Evolutionary conservation across 2,888 invertebrate species (phyloP), one percentile per base, ranked within the genome.

Genomic region (Chirona hameri): DNA sequence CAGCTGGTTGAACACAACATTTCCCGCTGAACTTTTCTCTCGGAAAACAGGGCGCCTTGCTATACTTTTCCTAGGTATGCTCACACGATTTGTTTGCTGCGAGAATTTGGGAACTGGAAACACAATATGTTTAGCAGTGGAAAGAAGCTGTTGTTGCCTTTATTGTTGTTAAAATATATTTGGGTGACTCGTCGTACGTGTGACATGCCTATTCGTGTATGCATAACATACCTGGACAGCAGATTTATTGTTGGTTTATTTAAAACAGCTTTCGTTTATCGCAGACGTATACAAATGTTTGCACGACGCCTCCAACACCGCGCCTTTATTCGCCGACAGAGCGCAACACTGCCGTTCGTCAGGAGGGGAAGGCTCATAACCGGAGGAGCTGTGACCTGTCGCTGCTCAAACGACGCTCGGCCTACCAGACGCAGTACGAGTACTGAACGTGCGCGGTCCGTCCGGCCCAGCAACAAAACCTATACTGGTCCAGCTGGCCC

Each of bases 381-480:
- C 76, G 76, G 76, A 31, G 31, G 39, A 76, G 72, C 72, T 76
- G 72, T 9, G 72, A 76, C 72, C 76, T 76, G 2, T 76, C 76
- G 18, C 76, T 76, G 18, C 39, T 76, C 4, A 76, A 76, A 29
- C 76, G 76, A 5, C 76, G 76, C 39, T 76, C 76, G 3, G 76
- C 76, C 39, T 76, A 76, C 39, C 39, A 39, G 39, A 76, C 76
- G 7, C 76, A 76, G 76, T 76, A 76, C 76, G 76, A 76, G 76
- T 39, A 76, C 76, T 76, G 76, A 76, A 12, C 14, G 10, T 7
- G 27, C 2, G 5, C n/a, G 9, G n/a, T 7, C 9, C 65, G 9
- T n/a, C 9, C 65, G 9, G 5, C 65, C 24, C 21, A 21, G 21
- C 7, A 60, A 15, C 21, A 7, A 60, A 21, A 21, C 57, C 21